phyloP scores from a whole-genome alignment of 2,113 vertebrate genomes.

The Rafetus swinhoei region DNA sequence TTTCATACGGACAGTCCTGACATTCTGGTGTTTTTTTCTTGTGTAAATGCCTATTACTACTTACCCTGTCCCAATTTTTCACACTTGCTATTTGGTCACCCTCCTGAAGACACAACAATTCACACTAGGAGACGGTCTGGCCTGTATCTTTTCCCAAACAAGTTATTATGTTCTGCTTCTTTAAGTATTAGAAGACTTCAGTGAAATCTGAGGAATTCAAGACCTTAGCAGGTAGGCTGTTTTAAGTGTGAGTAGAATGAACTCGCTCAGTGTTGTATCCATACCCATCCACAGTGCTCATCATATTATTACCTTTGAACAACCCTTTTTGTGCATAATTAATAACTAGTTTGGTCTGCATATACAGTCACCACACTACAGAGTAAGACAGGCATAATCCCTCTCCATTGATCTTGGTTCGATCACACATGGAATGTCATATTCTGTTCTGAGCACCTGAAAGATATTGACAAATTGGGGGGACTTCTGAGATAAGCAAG shows the following conservation, averaged over 20 bases:
- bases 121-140: background rate
- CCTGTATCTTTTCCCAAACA: background rate
- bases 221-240: background rate
- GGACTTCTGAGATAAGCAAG: background rate
- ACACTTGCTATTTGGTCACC: no score
- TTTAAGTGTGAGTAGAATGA: background rate
- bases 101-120: background rate
- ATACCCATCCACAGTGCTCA: background rate
- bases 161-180: background rate
- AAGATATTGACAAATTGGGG: background rate
- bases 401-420: background rate
- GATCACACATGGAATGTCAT: background rate
- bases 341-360: background rate
- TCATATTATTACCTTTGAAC: background rate
- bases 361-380: background rate
- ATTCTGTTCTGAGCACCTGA: background rate
- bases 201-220: background rate
- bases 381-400: background rate
- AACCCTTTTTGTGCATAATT: background rate
- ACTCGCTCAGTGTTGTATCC: background rate
- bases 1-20: no score
- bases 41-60: background rate
- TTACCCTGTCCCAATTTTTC: no score
- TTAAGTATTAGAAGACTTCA: background rate
- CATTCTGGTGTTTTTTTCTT: no score